These are phyloP conservation scores for Anthonomus grandis DNA, from an alignment of 1,140 invertebrate species.

Conservation along the genomic window DNA sequence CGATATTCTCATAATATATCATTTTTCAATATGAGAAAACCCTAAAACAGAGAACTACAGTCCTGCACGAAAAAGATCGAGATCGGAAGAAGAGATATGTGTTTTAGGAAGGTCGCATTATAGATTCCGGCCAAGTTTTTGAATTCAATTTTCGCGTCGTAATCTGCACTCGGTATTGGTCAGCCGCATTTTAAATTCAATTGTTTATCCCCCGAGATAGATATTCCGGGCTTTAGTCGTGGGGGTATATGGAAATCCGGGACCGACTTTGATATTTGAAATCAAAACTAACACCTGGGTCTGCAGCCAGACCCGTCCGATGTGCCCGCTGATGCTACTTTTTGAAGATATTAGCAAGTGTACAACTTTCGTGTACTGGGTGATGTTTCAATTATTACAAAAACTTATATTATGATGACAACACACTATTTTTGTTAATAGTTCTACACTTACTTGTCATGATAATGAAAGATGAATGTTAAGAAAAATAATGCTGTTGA, in stretches of 20 bases:
- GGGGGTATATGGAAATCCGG: slow-evolving; percentile 44
- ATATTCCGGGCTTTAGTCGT: slow-evolving; percentile 39
- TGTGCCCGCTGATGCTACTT: too few relatives aligned
- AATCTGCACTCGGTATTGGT: slow-evolving; percentile 48
- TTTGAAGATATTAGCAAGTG: too few relatives aligned
- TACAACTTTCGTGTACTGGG: too few relatives aligned
- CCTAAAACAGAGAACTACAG: neutral
- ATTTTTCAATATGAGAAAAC: too few relatives aligned
- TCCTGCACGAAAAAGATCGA: slow-evolving; percentile 20
- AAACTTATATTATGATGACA: too few relatives aligned
- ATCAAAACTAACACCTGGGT: slow-evolving; percentile 46
- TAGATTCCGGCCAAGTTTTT: slow-evolving; percentile 50
- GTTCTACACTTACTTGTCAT: too few relatives aligned
- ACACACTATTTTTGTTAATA: too few relatives aligned
- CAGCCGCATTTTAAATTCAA: slow-evolving; percentile 49
- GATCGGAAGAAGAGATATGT: slow-evolving; percentile 45
- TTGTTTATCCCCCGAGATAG: slow-evolving; percentile 48
- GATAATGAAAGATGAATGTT: too few relatives aligned
- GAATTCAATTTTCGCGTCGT: slow-evolving; percentile 50
- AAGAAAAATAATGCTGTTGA: too few relatives aligned
- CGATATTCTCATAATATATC: too few relatives aligned
- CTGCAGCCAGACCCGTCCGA: too few relatives aligned
- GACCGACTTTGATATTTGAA: slow-evolving; percentile 44
- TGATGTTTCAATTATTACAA: too few relatives aligned
- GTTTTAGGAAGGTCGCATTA: slow-evolving; percentile 44